Conservation (phyloP, 2,113 vertebrate species). For the Apeltes quadracus region DNA sequence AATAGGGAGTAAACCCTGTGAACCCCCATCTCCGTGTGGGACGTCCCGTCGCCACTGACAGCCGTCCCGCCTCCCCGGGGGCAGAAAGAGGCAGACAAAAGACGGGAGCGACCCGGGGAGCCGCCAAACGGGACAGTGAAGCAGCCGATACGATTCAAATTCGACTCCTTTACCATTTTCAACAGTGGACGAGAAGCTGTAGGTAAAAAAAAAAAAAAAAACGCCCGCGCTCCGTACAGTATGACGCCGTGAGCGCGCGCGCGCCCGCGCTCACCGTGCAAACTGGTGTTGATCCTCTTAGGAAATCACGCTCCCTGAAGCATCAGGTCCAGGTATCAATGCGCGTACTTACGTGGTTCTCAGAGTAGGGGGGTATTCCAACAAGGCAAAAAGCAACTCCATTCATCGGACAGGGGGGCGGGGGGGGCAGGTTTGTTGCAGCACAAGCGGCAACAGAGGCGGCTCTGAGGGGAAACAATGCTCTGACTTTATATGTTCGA, state of each 20-base stretch:
- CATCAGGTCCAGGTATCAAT: constrained; percentile 12
- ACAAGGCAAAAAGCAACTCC: constrained; percentile 98
- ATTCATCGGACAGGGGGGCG: constrained; percentile 89
- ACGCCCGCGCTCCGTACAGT: constrained; percentile 33
- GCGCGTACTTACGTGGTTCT: constrained; percentile 80
- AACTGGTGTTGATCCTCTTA: constrained; percentile 78
- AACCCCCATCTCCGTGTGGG: constrained; percentile 47
- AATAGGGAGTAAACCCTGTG: neutral
- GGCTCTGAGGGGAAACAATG: constrained; percentile 25
- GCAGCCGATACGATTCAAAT: neutral
- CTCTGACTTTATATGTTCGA: constrained; percentile 53
- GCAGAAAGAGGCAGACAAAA: constrained; percentile 57
- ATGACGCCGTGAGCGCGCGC: constrained; percentile 23
- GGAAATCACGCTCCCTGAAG: constrained; percentile 77
- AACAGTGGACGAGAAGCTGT: neutral
- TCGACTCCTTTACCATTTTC: constrained; percentile 8
- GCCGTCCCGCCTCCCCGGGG: constrained; percentile 17
- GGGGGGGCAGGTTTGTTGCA: constrained; percentile 56
- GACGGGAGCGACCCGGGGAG: constrained; percentile 10
- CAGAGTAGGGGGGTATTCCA: constrained; percentile 91
- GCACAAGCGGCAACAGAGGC: constrained; percentile 23
- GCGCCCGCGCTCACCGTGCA: constrained; percentile 53
- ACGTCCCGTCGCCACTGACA: constrained; percentile 54
- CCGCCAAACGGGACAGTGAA: neutral
- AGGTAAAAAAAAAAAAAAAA: constrained; percentile 8